Conservation (phyloP, 1,140 invertebrate genomes). For the Battus philenor region DNA sequence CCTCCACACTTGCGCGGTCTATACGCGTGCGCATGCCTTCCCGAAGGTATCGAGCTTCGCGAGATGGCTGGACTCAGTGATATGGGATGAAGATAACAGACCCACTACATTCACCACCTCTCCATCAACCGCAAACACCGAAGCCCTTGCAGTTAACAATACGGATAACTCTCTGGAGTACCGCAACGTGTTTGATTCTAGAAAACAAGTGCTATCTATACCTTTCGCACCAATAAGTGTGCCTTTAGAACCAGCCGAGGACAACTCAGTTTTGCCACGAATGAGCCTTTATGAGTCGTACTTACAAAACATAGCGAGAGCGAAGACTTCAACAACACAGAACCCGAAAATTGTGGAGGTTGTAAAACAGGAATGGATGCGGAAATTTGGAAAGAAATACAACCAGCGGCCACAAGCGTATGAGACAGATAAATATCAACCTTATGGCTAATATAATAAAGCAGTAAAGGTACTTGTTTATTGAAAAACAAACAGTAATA, state of each 20-base stretch:
- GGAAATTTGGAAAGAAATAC: conserved; percentile 33
- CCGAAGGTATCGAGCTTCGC: conserved; percentile 55
- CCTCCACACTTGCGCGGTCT: conserved; percentile 50
- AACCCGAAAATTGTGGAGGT: conserved; percentile 26
- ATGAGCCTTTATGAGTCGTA: conserved; percentile 66
- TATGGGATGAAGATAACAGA: conserved; percentile 58
- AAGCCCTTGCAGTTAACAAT: conserved; percentile 13
- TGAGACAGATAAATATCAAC: conserved; percentile 2
- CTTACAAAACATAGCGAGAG: conserved; percentile 41
- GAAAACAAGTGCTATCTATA: conserved; percentile 48
- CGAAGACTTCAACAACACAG: conserved; percentile 41
- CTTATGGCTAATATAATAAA: too few relatives aligned
- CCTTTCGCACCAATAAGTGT: conserved; percentile 58
- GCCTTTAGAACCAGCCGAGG: conserved; percentile 56
- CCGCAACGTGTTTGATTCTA: conserved; percentile 30
- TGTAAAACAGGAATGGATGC: conserved; percentile 34
- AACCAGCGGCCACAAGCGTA: neutral
- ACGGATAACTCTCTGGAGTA: conserved; percentile 25
- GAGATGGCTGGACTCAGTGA: conserved; percentile 53
- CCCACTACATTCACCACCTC: conserved; percentile 29
- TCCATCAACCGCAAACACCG: conserved; percentile 17
- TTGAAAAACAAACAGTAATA: too few relatives aligned
- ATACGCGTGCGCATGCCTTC: conserved; percentile 60
- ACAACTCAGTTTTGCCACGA: conserved; percentile 56
- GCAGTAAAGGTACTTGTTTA: too few relatives aligned